These are phyloP conservation scores for Corythoichthys intestinalis DNA, from an alignment of 2,113 vertebrate genomes.

Conservation along the genomic window DNA sequence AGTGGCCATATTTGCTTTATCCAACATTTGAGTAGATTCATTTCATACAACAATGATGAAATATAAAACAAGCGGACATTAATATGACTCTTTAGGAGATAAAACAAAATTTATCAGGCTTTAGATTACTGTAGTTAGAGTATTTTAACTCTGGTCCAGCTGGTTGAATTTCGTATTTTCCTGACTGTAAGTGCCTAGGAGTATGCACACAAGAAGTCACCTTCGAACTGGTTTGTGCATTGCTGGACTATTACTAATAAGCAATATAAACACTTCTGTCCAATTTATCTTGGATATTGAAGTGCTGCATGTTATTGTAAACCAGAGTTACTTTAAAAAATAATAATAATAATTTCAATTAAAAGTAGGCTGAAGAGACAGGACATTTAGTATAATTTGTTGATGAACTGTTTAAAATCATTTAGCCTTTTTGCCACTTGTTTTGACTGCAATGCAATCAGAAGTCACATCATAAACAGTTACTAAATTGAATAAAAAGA, in stretches of 20 bases:
- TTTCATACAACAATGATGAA: not conserved
- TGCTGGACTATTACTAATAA: no score
- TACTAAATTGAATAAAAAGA: not conserved
- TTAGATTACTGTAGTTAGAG: not conserved
- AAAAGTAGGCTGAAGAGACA: not conserved
- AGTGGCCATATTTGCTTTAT: not conserved
- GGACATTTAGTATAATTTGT: not conserved
- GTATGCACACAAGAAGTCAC: not conserved
- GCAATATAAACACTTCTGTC: no score
- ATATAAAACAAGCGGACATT: not conserved
- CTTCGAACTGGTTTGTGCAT: not conserved
- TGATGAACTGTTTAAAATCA: not conserved
- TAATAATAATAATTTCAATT: no score
- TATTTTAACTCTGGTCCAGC: not conserved
- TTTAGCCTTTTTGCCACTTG: not conserved
- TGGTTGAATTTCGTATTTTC: not conserved
- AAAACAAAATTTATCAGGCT: not conserved
- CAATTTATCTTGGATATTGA: not conserved
- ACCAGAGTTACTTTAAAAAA: no score
- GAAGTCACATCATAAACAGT: not conserved
- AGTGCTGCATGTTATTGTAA: not conserved
- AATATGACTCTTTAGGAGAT: not conserved
- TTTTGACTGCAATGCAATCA: not conserved
- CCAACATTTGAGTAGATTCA: not conserved
- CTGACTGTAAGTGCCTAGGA: not conserved